Base-by-base conservation (phyloP, 2,113 vertebrate species). In the Rutilus rutilus region DNA sequence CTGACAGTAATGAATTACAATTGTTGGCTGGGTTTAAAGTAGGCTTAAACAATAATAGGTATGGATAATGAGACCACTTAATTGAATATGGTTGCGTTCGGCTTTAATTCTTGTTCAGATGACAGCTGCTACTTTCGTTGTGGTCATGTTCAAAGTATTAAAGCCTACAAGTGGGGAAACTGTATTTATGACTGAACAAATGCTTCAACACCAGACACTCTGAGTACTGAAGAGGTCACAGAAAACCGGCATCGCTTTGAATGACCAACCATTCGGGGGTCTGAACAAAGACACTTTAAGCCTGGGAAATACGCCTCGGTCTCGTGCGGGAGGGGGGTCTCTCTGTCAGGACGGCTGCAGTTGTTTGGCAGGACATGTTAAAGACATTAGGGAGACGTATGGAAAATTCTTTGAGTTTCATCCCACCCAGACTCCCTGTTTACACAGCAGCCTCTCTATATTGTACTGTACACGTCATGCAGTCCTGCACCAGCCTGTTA, bases 381-480 rank as follows among this genome's bases (percentile, higher is more conserved):
- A 89, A 90, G 84, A 92, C 92, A 86, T 83, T 78, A 74, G 81
- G 86, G 84, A 81, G 73, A 89, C 86, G 90, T 90, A 92, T 91
- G 90, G 92, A 94, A 93, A 93, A 92, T 89, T 87, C 82, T 88
- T 89, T 89, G 91, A 88, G 89, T 77, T 87, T 84, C 57, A 87
- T 93, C 92, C 93, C 94, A 94, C 93, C 92, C 91, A 93, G 85
- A 77, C 82, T 15, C 89, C 90, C 71, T 93, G 89, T 94, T 93
- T 95, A 91, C 89, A 89, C 90, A 92, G 90, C 90, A 92, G 90
- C 91, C 69, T 85, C 69, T 85, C 33, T n/a, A 59, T 62, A 64
- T 64, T 47, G 73, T 82, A 73, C 33, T 54, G 36, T 64, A 65
- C 77, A 73, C 90, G 86, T 84, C 75, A 59, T 78, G 87, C 11